Evolutionary conservation across 2,113 vertebrate species (phyloP), one percentile per base, ranked within the genome.

Genomic region (Cyprinodon tularosa): DNA sequence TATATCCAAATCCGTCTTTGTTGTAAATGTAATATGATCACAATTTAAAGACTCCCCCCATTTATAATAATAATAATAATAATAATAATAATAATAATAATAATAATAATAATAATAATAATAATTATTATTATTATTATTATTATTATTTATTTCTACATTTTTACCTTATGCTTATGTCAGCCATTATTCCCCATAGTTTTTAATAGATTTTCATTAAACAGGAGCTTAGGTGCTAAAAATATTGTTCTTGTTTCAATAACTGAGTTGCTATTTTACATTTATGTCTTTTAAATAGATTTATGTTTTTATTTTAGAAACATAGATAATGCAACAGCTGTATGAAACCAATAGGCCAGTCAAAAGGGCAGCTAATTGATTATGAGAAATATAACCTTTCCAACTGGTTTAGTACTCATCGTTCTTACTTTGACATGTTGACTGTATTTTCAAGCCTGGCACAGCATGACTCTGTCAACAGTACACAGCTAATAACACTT

Each of bases 401-500:
- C 11, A 72, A 72, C 70, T 6, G 14, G 14, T 4, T 0, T 29
- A 48, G 5, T 65, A 40, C 29, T 39, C 29, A 62, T 11, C 36
- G n/a, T 45, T 59, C 47, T 29, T 5, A 42, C 47, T 45, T 2
- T 74, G 44, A 77, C 65, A 73, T 36, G 67, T 66, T n/a, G 64
- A 68, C 20, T n/a, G 57, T 13, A 60, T 44, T 36, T 71, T 71
- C 2, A 38, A 38, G 60, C 42, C 44, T n/a, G 36, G 80, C 85
- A 68, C 74, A 81, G 87, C 69, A 40, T 71, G 77, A 85, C 82
- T 86, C 82, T 88, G 62, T 88, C 74, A 86, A 88, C 78, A 90
- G 80, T 84, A 79, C 77, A 86, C 75, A 82, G 79, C 79, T 88
- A 91, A 88, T 89, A 88, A 90, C 82, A 82, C 77, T 84, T 71